Base-by-base conservation (phyloP, 2,888 invertebrate species). In the Drosophila crucigera region DNA sequence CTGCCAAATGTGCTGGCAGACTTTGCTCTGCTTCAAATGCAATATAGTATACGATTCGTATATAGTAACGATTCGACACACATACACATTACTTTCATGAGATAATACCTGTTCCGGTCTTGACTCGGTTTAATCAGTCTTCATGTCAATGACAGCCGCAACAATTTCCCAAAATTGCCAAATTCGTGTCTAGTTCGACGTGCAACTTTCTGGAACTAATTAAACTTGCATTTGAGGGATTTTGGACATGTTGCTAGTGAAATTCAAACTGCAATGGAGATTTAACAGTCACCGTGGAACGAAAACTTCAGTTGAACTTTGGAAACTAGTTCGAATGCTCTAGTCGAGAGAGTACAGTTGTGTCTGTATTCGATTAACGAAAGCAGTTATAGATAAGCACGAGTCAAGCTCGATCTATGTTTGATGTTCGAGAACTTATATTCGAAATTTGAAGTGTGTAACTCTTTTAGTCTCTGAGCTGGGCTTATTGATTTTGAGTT, bases 1-100 rank as follows among this genome's bases (percentile, higher is more conserved):
- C 78, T 54, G 60, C 63, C 83, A 78, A 87, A 78, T 89, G 67
- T 80, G 55, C 67, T 70, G 79, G 55, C 84, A 76, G 72, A 73
- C 47, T 59, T 59, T 69, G 84, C 65, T 66, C 87, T 69, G 67
- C 72, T n/a, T 4, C 28, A 39, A 25, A 25, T 25, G 75, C 75
- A 89, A 81, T 84, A 25, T 16, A 9, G 7, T 47, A 6, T 28
- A n/a, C n/a, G n/a, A n/a, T n/a, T n/a, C n/a, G 14, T 25, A 28
- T n/a, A 47, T 78, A 73, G 66, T 73, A 72, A 58, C 66, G 50
- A 49, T 66, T 73, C 73, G 59, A n/a, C 19, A n/a, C 30, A 28
- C 2, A 10, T 10, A 19, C 9, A 10, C 16, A 52, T 22, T 19
- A 1, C 25, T 16, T 47, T 25, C 25, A 25, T 22, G 22, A 43